Percentiles rank a stretch among this genome's conserved stretches.
phyloP scores from a whole-genome alignment of 2,113 vertebrate genomes.

The Rhadina sibilatrix region DNA sequence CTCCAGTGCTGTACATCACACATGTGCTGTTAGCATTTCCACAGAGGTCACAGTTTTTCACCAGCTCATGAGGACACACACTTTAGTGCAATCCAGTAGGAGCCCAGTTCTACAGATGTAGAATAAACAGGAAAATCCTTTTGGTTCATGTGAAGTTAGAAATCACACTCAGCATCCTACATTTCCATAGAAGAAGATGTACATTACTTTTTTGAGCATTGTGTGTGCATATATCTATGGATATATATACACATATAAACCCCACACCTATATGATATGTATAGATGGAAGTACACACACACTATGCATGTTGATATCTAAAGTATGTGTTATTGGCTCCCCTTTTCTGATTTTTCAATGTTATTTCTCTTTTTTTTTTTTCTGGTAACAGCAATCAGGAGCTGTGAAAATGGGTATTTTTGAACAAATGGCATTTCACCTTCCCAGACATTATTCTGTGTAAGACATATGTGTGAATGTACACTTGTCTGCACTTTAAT shows the following conservation, averaged over 20 bases:
- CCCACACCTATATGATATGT: background rate
- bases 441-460: background rate
- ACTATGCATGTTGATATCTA: fast-evolving
- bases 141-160: background rate
- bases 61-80: background rate
- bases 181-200: background rate
- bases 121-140: background rate
- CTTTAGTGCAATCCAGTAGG: background rate
- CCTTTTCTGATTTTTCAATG: background rate
- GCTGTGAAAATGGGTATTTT: background rate
- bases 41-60: background rate
- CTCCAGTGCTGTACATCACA: background rate
- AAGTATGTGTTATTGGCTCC: background rate
- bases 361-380: background rate
- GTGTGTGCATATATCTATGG: background rate
- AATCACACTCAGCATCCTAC: background rate
- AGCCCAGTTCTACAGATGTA: fast-evolving
- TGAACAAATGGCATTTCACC: background rate
- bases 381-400: background rate
- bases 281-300: background rate
- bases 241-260: background rate
- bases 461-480: background rate
- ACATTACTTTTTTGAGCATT: background rate
- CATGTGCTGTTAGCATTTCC: background rate
- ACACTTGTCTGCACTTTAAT: background rate